Conservation (phyloP, 2,797 vertebrate species). For the Erethizon dorsatum region DNA sequence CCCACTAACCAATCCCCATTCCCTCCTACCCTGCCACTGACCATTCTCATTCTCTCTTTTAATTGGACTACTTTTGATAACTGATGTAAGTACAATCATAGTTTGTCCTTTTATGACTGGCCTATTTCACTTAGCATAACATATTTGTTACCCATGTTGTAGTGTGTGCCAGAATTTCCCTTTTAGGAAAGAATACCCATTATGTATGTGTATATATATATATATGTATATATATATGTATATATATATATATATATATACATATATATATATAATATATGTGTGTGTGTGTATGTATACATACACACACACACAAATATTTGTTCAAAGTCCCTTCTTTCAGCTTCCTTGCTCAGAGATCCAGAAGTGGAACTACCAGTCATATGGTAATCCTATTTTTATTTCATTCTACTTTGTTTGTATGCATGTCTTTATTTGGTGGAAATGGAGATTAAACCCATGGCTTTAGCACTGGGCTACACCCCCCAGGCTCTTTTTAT, state of each 20-base stretch:
- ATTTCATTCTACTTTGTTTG: not conserved
- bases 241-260: too few relatives aligned
- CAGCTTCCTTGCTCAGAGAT: not conserved
- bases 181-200: not conserved
- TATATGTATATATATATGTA: too few relatives aligned
- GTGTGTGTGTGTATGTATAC: not conserved
- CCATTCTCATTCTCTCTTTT: not conserved
- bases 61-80: not conserved
- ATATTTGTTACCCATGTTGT: not conserved
- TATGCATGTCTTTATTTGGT: not conserved
- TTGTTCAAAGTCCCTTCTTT: not conserved
- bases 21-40: not conserved
- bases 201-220: not conserved
- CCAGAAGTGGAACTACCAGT: not conserved
- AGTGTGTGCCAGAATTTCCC: not conserved
- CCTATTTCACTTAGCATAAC: constrained; percentile 13
- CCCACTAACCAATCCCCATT: not conserved
- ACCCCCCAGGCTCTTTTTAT: not conserved
- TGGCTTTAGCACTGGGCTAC: not conserved
- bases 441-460: not conserved
- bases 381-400: not conserved
- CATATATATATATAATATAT: too few relatives aligned
- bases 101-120: not conserved
- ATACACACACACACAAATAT: too few relatives aligned
- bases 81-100: not conserved